Percentiles rank a stretch among this genome's conserved stretches.
These are phyloP conservation scores for Rhagoletis pomonella DNA, from an alignment of 1,140 invertebrate genomes.

Conservation along the genomic window DNA sequence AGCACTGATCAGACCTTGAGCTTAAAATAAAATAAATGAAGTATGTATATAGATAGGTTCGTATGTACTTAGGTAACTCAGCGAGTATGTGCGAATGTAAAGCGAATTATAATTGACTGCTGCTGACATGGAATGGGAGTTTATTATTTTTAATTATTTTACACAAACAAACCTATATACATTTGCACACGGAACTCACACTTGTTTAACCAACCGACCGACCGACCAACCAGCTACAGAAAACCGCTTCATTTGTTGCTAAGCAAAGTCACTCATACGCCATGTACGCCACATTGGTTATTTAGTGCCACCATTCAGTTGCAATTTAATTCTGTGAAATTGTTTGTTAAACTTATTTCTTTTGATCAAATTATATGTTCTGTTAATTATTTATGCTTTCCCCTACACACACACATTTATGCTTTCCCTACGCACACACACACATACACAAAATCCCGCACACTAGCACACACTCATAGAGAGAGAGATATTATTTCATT, in stretches of 20 bases:
- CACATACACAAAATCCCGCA: neutral
- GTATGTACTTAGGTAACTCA: no score
- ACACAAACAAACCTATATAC: neutral
- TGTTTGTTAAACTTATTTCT: neutral
- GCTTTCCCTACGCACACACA: neutral
- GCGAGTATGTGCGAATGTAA: neutral
- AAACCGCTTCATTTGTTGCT: neutral
- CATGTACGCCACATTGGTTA: neutral
- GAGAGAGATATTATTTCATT: neutral
- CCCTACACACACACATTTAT: neutral
- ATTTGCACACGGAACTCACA: neutral
- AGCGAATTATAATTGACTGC: slow-evolving; percentile 10
- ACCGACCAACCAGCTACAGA: neutral
- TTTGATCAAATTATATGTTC: neutral
- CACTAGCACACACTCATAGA: no score
- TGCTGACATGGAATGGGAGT: neutral
- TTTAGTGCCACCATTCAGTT: neutral
- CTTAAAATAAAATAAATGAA: neutral
- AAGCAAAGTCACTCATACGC: slow-evolving; percentile 6
- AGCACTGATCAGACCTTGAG: neutral
- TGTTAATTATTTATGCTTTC: neutral
- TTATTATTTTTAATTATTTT: neutral
- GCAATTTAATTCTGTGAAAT: neutral
- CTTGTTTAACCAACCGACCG: neutral
- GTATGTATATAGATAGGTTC: no score